Evolutionary conservation across 1,140 invertebrate species (phyloP).

Genomic region (Solen grandis): DNA sequence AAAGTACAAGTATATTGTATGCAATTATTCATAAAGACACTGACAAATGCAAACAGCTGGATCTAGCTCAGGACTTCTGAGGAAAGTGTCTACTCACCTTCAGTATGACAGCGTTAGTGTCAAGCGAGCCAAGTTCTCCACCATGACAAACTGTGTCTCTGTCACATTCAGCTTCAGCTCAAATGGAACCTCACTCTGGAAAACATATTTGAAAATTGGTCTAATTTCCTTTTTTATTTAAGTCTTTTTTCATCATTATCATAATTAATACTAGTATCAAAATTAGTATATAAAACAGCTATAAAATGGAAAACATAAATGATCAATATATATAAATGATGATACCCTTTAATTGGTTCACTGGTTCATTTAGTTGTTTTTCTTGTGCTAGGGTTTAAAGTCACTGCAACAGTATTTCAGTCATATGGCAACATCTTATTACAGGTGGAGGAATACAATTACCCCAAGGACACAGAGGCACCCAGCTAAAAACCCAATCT

Average conservation of each 20-base stretch:
- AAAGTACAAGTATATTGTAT: not conserved
- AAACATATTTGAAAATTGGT: no score
- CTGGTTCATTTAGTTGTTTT: no score
- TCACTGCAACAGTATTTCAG: no score
- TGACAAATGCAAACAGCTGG: not conserved
- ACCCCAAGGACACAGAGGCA: no score
- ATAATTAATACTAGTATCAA: not conserved
- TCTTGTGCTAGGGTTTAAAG: no score
- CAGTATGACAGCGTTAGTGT: conserved; percentile 96
- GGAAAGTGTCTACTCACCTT: conserved; percentile 85
- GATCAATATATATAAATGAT: no score
- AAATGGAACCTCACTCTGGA: conserved; percentile 83
- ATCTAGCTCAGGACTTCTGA: not conserved
- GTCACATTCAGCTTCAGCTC: conserved; percentile 97
- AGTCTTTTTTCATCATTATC: not conserved
- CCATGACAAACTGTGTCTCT: conserved; percentile 96
- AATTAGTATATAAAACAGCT: not conserved
- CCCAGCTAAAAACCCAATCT: no score
- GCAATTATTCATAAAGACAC: not conserved
- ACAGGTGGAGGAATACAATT: no score
- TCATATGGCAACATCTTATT: no score
- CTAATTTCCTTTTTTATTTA: not conserved
- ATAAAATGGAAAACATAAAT: no score
- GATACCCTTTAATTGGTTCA: no score
- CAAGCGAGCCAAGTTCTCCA: conserved; percentile 93